Conservation (phyloP, 2,797 vertebrate genomes). For the Distichodus sexfasciatus region DNA sequence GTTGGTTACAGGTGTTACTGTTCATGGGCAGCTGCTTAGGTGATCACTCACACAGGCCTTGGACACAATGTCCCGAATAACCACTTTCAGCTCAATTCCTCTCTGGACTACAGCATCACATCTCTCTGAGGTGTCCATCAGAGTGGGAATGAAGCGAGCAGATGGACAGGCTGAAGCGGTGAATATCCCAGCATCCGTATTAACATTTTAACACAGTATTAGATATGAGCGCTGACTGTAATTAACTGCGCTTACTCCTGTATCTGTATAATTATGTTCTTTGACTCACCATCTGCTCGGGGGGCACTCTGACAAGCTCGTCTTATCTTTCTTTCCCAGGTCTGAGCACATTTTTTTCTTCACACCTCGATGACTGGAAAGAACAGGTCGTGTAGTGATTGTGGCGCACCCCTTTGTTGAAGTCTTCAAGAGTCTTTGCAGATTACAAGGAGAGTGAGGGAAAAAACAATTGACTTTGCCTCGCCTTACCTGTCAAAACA, state of each 20-base stretch:
- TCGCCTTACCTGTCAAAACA: conserved; percentile 52
- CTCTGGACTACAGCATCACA: conserved; percentile 25
- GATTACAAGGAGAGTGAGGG: conserved; percentile 37
- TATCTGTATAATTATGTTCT: conserved; percentile 51
- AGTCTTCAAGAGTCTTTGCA: conserved; percentile 41
- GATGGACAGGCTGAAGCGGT: conserved; percentile 10
- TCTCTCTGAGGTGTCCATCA: conserved; percentile 23
- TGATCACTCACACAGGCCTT: conserved; percentile 11
- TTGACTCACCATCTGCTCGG: conserved; percentile 47
- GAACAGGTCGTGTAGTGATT: conserved; percentile 45
- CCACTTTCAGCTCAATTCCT: conserved; percentile 23
- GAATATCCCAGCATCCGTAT: conserved; percentile 18
- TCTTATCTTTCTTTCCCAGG: conserved; percentile 48
- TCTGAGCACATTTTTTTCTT: conserved; percentile 29
- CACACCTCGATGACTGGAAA: conserved; percentile 45
- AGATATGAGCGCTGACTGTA: conserved; percentile 44
- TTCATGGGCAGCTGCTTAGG: not conserved
- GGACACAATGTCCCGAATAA: conserved; percentile 19
- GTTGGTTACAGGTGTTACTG: conserved; percentile 12
- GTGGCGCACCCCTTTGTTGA: conserved; percentile 37
- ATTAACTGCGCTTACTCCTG: conserved; percentile 45
- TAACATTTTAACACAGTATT: conserved; percentile 25
- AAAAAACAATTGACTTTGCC: conserved; percentile 53
- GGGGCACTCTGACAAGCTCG: conserved; percentile 39
- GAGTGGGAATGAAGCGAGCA: conserved; percentile 6